Evolutionary conservation across 2,113 vertebrate genomes (phyloP).

Genomic region (Zootoca vivipara): DNA sequence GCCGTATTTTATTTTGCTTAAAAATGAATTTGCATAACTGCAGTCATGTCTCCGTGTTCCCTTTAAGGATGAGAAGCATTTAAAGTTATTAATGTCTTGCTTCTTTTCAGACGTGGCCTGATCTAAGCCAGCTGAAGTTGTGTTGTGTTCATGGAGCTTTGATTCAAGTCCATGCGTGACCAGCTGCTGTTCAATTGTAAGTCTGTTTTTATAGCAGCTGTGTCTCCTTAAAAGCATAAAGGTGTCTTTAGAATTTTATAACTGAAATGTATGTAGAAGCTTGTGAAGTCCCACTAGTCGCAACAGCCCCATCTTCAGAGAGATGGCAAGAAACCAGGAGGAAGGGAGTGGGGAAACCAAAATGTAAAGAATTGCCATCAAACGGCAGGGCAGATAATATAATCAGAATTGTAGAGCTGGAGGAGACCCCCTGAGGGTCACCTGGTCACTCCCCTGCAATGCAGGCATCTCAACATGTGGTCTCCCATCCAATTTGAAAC

Average conservation of each 20-base stretch:
- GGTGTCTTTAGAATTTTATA: not conserved
- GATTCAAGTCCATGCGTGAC: not conserved
- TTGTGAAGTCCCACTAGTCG: not conserved
- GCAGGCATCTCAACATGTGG: no score
- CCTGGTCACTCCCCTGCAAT: no score
- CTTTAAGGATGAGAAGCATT: slow-evolving; percentile 11
- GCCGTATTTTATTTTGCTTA: not conserved
- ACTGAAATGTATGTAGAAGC: not conserved
- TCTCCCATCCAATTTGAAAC: no score
- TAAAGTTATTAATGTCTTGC: not conserved
- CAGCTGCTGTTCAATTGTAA: not conserved
- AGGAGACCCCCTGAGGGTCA: no score
- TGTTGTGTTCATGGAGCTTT: not conserved
- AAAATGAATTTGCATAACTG: not conserved
- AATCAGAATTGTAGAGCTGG: not conserved
- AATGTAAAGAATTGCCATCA: not conserved
- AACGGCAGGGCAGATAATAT: not conserved
- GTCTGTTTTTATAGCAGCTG: not conserved
- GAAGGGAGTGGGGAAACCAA: no score
- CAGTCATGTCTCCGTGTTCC: not conserved
- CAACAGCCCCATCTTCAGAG: no score
- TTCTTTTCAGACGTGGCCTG: slow-evolving; percentile 30
- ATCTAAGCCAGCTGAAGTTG: not conserved
- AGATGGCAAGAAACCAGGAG: no score
- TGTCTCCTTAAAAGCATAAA: not conserved